Conservation (phyloP, 2,888 invertebrate genomes). For the Neoaliturus tenellus region DNA sequence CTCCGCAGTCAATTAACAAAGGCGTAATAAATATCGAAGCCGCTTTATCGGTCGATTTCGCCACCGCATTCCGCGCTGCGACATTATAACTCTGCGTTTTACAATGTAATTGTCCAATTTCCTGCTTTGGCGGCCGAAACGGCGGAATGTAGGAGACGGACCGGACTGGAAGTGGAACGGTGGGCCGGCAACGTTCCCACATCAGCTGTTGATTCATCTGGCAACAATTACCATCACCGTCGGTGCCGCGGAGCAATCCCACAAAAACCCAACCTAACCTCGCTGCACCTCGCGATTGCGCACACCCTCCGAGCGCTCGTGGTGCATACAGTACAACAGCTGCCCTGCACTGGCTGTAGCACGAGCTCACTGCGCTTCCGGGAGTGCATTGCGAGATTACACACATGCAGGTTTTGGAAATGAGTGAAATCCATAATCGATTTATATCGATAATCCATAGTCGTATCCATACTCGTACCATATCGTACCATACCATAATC, state of each 20-base stretch:
- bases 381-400: too few relatives aligned
- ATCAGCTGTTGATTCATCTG: slow-evolving; percentile 33
- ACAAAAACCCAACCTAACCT: neutral
- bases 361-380: too few relatives aligned
- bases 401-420: too few relatives aligned
- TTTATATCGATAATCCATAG: too few relatives aligned
- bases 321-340: neutral
- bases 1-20: slow-evolving; percentile 25
- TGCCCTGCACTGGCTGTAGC: neutral
- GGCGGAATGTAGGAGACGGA: slow-evolving; percentile 47
- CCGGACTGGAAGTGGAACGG: slow-evolving; percentile 33
- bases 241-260: neutral
- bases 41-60: neutral
- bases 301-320: neutral
- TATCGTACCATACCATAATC: too few relatives aligned
- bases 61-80: neutral
- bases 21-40: neutral
- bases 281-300: neutral
- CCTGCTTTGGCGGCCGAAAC: slow-evolving; percentile 33
- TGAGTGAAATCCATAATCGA: too few relatives aligned
- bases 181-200: slow-evolving; percentile 25
- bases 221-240: slow-evolving; percentile 56
- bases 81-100: slow-evolving; percentile 26
- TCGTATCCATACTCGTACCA: too few relatives aligned
- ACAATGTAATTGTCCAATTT: slow-evolving; percentile 49